Percentiles rank a stretch among this genome's conserved stretches.
phyloP scores from a whole-genome alignment of 2,113 vertebrate species.

The Puma concolor region DNA sequence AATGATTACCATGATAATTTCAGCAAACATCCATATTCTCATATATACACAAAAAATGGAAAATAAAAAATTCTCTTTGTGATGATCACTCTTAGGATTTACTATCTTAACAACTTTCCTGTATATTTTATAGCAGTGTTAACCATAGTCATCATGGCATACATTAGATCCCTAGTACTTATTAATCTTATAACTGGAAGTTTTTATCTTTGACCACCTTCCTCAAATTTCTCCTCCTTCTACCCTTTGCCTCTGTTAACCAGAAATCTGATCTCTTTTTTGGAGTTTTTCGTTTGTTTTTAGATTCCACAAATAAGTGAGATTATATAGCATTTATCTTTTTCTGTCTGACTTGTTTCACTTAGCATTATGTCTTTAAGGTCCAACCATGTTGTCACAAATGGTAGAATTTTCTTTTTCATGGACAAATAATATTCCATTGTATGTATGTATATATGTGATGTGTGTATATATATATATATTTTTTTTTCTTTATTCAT shows the following conservation, averaged over 20 bases:
- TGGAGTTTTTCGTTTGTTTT: not conserved
- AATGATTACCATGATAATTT: not conserved
- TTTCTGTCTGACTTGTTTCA: not conserved
- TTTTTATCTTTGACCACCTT: not conserved
- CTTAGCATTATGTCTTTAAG: not conserved
- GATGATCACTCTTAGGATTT: not conserved
- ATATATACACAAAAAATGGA: not conserved
- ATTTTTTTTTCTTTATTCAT: not conserved
- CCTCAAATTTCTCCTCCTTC: not conserved
- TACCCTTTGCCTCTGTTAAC: not conserved
- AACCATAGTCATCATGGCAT: not conserved
- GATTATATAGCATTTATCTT: not conserved
- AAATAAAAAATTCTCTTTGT: not conserved
- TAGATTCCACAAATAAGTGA: not conserved
- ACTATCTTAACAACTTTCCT: not conserved
- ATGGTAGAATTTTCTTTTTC: not conserved
- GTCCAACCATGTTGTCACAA: not conserved
- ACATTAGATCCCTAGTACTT: not conserved
- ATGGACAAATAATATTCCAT: not conserved
- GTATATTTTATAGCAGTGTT: not conserved
- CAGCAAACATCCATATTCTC: not conserved
- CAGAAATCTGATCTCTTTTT: not conserved
- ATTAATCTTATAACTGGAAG: not conserved
- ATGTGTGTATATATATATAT: no score
- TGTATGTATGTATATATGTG: not conserved